Conservation (phyloP, 2,888 invertebrate species). For the Andrena camellia region DNA sequence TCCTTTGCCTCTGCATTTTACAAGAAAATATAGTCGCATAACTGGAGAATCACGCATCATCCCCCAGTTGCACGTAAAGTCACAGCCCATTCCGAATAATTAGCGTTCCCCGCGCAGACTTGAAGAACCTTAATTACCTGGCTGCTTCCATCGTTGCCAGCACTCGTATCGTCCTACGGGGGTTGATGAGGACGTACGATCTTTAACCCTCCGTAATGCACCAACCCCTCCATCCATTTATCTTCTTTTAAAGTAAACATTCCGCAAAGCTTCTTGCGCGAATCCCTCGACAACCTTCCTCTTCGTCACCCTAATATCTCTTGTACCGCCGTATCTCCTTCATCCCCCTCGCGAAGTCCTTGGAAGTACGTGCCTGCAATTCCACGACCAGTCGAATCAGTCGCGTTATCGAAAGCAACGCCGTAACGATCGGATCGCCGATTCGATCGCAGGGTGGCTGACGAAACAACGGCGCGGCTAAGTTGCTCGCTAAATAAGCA, state of each 20-base stretch:
- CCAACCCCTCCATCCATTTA: background rate
- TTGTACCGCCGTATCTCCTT: background rate
- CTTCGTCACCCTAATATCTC: background rate
- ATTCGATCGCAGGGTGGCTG: background rate
- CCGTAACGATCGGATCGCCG: background rate
- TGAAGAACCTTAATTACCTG: too few relatives aligned
- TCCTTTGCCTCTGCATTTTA: too few relatives aligned
- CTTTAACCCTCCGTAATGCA: background rate
- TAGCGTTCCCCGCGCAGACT: too few relatives aligned
- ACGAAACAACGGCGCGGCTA: background rate
- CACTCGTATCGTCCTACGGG: background rate
- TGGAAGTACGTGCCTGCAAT: background rate
- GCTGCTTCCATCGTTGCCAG: too few relatives aligned
- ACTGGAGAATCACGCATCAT: too few relatives aligned
- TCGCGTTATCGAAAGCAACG: background rate
- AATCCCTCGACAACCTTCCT: background rate
- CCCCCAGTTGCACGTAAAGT: too few relatives aligned
- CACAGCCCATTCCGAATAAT: too few relatives aligned
- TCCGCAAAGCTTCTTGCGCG: background rate
- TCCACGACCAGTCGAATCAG: background rate
- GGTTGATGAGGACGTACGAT: slow-evolving; percentile 1
- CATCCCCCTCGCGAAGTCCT: background rate
- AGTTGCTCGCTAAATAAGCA: background rate
- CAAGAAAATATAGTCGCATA: too few relatives aligned
- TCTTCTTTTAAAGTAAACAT: slow-evolving; percentile 11